Conservation (phyloP, 1,140 invertebrate species). For the Pectinophora gossypiella region DNA sequence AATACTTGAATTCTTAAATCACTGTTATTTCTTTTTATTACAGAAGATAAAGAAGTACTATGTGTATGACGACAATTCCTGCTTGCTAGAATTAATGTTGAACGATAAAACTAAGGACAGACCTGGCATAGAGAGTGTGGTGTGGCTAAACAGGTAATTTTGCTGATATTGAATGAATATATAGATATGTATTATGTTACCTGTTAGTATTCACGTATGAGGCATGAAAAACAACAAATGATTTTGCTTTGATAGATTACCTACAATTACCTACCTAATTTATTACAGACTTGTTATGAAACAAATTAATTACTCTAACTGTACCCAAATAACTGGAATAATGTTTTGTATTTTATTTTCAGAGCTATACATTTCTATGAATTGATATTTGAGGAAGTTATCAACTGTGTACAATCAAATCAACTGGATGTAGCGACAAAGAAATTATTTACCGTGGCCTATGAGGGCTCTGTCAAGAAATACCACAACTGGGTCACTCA, state of each 20-base stretch:
- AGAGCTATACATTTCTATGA: conserved; percentile 80
- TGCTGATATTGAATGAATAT: too few species aligned
- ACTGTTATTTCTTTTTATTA: conserved; percentile 17
- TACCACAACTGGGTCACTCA: conserved; percentile 82
- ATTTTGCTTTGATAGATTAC: too few species aligned
- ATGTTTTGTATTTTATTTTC: conserved; percentile 26
- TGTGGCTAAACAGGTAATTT: conserved; percentile 82
- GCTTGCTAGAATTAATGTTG: conserved; percentile 81
- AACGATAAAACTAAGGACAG: conserved; percentile 73
- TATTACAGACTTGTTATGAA: too few species aligned
- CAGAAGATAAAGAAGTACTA: conserved; percentile 81
- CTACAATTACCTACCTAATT: too few species aligned
- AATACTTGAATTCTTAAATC: too few species aligned
- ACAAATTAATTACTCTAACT: too few species aligned
- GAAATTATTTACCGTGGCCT: conserved; percentile 76
- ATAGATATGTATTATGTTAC: too few species aligned
- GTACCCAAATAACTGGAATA: too few species aligned
- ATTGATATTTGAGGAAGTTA: conserved; percentile 76
- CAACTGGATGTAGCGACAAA: conserved; percentile 70
- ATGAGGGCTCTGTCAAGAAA: conserved; percentile 78
- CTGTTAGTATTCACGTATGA: too few species aligned
- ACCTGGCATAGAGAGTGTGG: conserved; percentile 76
- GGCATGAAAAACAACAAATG: too few species aligned
- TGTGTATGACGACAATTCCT: conserved; percentile 75
- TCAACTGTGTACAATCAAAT: conserved; percentile 63